Evolutionary conservation across 2,797 vertebrate genomes (phyloP).

Genomic region (Amazona finschi): DNA sequence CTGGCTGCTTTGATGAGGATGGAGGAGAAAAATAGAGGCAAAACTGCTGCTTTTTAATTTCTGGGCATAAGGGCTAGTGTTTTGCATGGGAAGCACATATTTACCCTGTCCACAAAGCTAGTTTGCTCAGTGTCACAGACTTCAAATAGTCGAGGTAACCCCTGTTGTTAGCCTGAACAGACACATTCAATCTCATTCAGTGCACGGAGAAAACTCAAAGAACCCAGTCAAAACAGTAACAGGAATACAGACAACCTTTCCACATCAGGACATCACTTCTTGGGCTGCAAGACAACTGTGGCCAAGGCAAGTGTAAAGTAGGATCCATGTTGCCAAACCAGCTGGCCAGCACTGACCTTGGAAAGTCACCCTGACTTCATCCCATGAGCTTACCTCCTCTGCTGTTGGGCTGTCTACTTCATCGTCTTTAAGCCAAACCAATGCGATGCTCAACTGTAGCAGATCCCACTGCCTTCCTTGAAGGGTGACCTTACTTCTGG

Average conservation of each 20-base stretch:
- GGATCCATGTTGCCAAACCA: background rate
- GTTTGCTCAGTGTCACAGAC: background rate
- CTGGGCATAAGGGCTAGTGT: background rate
- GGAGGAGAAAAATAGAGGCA: background rate
- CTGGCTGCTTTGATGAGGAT: background rate
- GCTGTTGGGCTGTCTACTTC: rapidly evolving
- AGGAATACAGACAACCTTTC: background rate
- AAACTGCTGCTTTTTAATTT: background rate
- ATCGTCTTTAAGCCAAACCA: background rate
- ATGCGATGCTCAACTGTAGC: background rate
- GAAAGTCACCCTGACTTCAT: background rate
- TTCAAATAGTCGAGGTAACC: background rate
- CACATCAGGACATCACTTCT: background rate
- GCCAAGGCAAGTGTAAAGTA: background rate
- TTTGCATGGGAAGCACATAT: background rate
- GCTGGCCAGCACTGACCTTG: background rate
- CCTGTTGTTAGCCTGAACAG: background rate
- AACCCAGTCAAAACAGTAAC: background rate
- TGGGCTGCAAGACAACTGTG: background rate
- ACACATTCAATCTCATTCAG: background rate
- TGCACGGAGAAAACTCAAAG: background rate
- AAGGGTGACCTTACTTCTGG: background rate
- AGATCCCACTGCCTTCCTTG: background rate
- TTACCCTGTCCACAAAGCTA: background rate
- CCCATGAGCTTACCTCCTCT: background rate